A percentile compares a stretch with the other conserved stretches of the same genome.
Conservation (phyloP, 2,888 invertebrate species). For the Drosophila sordidapex region DNA sequence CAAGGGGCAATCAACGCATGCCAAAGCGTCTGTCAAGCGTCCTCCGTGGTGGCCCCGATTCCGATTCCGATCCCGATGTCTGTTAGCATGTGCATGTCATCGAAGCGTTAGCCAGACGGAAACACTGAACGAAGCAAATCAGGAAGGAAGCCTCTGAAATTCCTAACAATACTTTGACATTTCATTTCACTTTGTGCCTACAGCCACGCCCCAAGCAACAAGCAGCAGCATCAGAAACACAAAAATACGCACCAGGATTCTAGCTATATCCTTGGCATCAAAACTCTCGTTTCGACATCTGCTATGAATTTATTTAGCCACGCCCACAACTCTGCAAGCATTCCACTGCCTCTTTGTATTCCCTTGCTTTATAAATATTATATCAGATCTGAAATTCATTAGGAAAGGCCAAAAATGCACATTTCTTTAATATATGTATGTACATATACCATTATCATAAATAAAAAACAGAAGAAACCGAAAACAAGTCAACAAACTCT, state of each 20-base stretch:
- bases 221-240: conserved; percentile 6
- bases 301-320: conserved; percentile 61
- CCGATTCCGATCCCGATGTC: conserved; percentile 9
- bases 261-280: conserved; percentile 11
- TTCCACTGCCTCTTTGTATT: conserved; percentile 15
- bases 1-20: conserved; percentile 72
- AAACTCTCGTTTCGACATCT: conserved; percentile 47
- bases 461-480: neutral
- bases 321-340: conserved; percentile 35
- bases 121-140: conserved; percentile 58
- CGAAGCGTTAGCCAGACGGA: conserved; percentile 38
- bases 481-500: neutral
- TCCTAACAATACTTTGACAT: conserved; percentile 62
- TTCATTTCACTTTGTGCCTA: conserved; percentile 48
- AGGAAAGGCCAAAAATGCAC: neutral
- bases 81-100: conserved; percentile 33
- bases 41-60: conserved; percentile 14
- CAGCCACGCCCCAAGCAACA: conserved; percentile 7
- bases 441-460: neutral
- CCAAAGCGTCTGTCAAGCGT: conserved; percentile 50
- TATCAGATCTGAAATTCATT: neutral
- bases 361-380: conserved; percentile 4
- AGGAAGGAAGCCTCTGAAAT: conserved; percentile 57
- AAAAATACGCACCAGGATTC: conserved; percentile 3
- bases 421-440: neutral